Base-by-base conservation (phyloP, 2,888 invertebrate genomes). In the Trichogramma dendrolimi region DNA sequence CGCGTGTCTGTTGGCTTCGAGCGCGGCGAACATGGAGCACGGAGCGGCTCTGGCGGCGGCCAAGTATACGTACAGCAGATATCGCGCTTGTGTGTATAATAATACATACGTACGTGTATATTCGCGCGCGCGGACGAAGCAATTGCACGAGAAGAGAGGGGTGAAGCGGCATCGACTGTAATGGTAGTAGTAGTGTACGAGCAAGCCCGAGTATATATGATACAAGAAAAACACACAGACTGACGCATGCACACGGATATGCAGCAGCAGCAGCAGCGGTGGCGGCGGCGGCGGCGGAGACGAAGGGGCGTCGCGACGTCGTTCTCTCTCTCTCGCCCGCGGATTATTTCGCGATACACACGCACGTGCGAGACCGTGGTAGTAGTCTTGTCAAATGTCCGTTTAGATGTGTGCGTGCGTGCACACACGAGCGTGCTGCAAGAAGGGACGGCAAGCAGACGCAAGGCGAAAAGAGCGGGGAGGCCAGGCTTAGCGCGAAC, bases 321-420 rank as follows among this genome's bases (percentile, higher is more conserved):
- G 38, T 44, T 11, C 48, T 14, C 42, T 27, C 60, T 51, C 48
- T n/a, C 44, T 38, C 47, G 6, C 44, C 46, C 59, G 59, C 56
- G 64, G 57, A 59, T 61, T 54, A 59, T 61, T 64, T 64, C 59
- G 64, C 64, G 61, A 64, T 61, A 59, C 59, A 54, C 51, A 27
- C 41, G 5, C 40, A 40, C n/a, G 10, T 38, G 7, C 53, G 50
- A 11, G 11, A 46, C 40, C 50, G 43, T 43, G 51, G 44, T 27
- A 27, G 27, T 27, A 27, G 27, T 27, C 27, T 27, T 27, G 27
- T 27, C 27, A 27, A 27, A 27, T 27, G 27, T 27, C 27, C 27
- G 27, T 27, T 27, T 27, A 27, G 27, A 49, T 54, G 61, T 63
- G 56, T 62, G 60, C 61, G 67, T 65, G 64, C 65, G 65, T 63